phyloP scores from a whole-genome alignment of 2,113 vertebrate genomes.

The Macrotis lagotis region DNA sequence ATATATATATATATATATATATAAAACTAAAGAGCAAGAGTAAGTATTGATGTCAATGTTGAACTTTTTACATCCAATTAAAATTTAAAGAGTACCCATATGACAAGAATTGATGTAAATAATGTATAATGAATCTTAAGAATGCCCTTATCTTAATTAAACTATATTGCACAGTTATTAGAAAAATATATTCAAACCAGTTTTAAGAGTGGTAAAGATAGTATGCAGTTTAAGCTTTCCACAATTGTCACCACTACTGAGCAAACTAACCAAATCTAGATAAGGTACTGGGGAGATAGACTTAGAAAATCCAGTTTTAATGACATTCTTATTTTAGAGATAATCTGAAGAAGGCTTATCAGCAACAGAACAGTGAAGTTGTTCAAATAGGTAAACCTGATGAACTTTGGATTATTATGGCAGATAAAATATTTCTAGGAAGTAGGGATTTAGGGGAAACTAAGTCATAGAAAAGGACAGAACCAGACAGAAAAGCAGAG shows the following conservation, averaged over 20 bases:
- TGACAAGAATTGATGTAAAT: background rate
- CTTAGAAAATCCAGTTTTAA: conserved; percentile 70
- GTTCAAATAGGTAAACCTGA: no score
- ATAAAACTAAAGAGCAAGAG: no score
- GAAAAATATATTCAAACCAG: conserved; percentile 34
- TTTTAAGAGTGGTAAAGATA: background rate
- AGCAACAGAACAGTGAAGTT: conserved; percentile 45
- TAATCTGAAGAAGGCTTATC: conserved; percentile 64
- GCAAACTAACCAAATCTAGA: background rate
- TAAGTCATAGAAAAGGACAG: background rate
- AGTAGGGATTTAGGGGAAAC: background rate
- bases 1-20: background rate
- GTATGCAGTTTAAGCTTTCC: accelerated
- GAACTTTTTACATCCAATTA: background rate
- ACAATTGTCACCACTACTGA: conserved; percentile 24
- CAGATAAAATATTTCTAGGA: conserved; percentile 41
- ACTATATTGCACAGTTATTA: background rate
- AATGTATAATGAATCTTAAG: background rate
- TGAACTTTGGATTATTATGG: conserved; percentile 61
- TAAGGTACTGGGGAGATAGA: background rate
- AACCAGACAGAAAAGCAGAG: background rate
- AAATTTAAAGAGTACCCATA: background rate
- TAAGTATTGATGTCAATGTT: background rate
- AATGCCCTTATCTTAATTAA: background rate
- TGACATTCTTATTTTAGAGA: conserved; percentile 51